Conservation (phyloP, 2,888 invertebrate genomes). For the Thera obeliscata region DNA sequence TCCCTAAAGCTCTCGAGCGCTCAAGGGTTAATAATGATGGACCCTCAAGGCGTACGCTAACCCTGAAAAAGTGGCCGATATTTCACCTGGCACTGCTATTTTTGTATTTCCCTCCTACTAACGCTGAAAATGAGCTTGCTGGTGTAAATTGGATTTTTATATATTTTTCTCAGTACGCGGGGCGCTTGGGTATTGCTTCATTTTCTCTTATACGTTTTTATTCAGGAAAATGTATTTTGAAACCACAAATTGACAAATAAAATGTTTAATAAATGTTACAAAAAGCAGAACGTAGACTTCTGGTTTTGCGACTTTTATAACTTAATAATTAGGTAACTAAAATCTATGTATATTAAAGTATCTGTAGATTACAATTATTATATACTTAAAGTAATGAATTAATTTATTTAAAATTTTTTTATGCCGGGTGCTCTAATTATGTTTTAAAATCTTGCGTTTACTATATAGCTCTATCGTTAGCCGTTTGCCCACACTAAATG, state of each 20-base stretch:
- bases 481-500: no score
- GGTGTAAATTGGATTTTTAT: constrained; percentile 21
- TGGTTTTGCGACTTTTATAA: neutral
- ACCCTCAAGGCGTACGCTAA: constrained; percentile 51
- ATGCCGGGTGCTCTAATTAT: no score
- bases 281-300: no score
- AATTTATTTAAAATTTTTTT: no score
- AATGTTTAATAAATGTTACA: no score
- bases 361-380: no score
- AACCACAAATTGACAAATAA: no score
- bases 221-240: no score
- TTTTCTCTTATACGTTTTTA: neutral
- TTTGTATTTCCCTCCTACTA: constrained; percentile 38
- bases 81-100: constrained; percentile 48
- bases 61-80: constrained; percentile 58
- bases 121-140: constrained; percentile 17
- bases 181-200: neutral
- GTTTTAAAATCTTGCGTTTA: no score
- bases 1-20: constrained; percentile 50
- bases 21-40: constrained; percentile 60
- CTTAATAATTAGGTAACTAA: neutral
- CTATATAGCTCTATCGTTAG: no score
- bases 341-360: no score
- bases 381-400: no score
- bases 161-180: constrained; percentile 3